These are phyloP conservation scores for Riptortus pedestris DNA, from an alignment of 1,140 invertebrate genomes.

Conservation along the genomic window DNA sequence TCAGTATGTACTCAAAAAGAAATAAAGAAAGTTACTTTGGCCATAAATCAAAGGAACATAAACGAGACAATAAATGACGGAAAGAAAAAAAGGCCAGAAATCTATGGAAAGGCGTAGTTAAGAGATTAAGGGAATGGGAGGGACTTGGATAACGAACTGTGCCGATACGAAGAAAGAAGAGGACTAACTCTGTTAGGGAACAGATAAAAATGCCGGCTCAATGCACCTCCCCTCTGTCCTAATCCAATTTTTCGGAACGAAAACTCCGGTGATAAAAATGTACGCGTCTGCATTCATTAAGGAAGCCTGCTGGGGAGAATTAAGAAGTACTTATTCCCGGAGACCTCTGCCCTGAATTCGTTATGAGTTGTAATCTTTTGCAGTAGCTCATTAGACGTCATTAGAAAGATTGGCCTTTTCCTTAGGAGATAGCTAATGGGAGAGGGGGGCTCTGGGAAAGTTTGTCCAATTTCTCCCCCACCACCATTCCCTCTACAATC, in stretches of 20 bases:
- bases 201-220: not conserved
- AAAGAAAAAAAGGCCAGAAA: not conserved
- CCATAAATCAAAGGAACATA: too few species aligned
- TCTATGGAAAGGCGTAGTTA: not conserved
- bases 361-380: conserved; percentile 28
- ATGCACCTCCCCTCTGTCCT: conserved; percentile 4
- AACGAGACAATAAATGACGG: too few species aligned
- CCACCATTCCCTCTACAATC: not conserved
- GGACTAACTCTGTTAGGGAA: conserved; percentile 6
- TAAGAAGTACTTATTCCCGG: conserved; percentile 24
- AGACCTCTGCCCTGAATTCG: conserved; percentile 21
- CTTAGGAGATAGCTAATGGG: conserved; percentile 16
- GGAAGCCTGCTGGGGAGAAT: conserved; percentile 12
- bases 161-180: not conserved
- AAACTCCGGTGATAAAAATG: conserved; percentile 12
- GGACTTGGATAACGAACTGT: conserved; percentile 2
- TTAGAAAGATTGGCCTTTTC: conserved; percentile 24
- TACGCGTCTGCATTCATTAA: conserved; percentile 24
- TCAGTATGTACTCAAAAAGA: too few species aligned
- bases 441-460: not conserved
- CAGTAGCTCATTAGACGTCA: conserved; percentile 24
- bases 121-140: not conserved
- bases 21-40: too few species aligned
- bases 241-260: conserved; percentile 12
- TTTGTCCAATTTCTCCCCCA: not conserved